A percentile compares a stretch with the other conserved stretches of the same genome.
These are phyloP conservation scores for Porites australiensis DNA, from an alignment of 64 coral and sea anemone species.

Conservation along the genomic window DNA sequence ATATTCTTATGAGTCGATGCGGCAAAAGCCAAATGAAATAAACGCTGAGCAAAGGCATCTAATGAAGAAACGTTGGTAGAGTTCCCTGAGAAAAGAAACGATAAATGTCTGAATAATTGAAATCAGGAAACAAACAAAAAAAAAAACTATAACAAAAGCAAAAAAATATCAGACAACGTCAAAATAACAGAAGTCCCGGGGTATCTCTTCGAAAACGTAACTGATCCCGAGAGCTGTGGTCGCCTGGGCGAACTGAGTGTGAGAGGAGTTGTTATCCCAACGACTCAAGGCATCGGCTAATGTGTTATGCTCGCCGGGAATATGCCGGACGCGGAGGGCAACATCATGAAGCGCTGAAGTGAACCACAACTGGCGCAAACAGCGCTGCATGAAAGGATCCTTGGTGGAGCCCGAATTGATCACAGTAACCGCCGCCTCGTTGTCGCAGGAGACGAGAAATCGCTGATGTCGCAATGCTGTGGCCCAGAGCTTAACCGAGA, in stretches of 20 bases:
- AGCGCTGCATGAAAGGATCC: conserved; percentile 18
- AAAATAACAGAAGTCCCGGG: too few species aligned
- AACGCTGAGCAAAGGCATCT: too few species aligned
- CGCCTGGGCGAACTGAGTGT: too few species aligned
- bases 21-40: too few species aligned
- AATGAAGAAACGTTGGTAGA: neutral
- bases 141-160: too few species aligned
- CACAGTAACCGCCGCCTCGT: neutral
- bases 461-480: neutral
- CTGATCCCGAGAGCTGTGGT: too few species aligned
- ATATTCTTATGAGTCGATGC: neutral
- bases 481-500: conserved; percentile 14
- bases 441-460: neutral
- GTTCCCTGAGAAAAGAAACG: neutral
- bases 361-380: conserved; percentile 25
- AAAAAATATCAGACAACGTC: too few species aligned
- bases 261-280: neutral
- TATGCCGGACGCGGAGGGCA: neutral
- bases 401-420: conserved; percentile 16
- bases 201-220: too few species aligned
- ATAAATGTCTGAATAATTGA: too few species aligned
- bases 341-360: neutral
- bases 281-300: neutral
- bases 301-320: neutral
- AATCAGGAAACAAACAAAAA: too few species aligned